Evolutionary conservation across 1,140 invertebrate genomes (phyloP), one percentile per base, ranked within the genome.

Genomic region (Brachionus angularis): DNA sequence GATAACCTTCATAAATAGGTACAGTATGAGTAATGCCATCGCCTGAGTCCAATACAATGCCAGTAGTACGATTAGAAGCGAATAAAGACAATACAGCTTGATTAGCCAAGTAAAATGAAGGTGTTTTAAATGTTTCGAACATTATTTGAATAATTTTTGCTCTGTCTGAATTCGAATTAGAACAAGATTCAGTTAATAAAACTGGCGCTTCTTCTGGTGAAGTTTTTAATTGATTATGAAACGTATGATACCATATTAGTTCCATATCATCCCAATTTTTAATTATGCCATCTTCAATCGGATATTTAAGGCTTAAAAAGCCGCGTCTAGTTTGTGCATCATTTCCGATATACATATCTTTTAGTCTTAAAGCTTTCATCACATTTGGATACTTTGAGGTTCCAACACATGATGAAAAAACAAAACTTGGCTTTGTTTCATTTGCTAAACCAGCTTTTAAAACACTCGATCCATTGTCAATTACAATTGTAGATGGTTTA

Each of bases 1-100:
- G 84, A 75, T 86, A 86, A 82, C 90, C 91, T 84, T 93, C 91
- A 80, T 93, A 95, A 80, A 91, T 91, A 74, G 91, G 91, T 39
- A 94, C 91, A 58, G 90, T 93, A 85, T 94, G 91, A 25, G 90
- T 91, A 53, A 94, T 91, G 86, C n/a, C n/a, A n/a, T n/a, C n/a
- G n/a, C n/a, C n/a, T n/a, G n/a, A n/a, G n/a, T n/a, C n/a, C n/a
- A n/a, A n/a, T n/a, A n/a, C n/a, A n/a, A n/a, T n/a, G n/a, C n/a
- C n/a, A n/a, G n/a, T n/a, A n/a, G n/a, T n/a, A 91, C 92, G 83
- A 94, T 91, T 91, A 79, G 90, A 91, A 75, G 91, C 90, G 80
- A 93, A 93, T 76, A 93, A 82, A 16, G 91, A 93, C 52, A 94
- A 86, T 46, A 94, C 90, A 74, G 91, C 91, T 79, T 93, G 90